Conservation (phyloP, 2,888 invertebrate genomes). For the Rhynchonema sp. region DNA sequence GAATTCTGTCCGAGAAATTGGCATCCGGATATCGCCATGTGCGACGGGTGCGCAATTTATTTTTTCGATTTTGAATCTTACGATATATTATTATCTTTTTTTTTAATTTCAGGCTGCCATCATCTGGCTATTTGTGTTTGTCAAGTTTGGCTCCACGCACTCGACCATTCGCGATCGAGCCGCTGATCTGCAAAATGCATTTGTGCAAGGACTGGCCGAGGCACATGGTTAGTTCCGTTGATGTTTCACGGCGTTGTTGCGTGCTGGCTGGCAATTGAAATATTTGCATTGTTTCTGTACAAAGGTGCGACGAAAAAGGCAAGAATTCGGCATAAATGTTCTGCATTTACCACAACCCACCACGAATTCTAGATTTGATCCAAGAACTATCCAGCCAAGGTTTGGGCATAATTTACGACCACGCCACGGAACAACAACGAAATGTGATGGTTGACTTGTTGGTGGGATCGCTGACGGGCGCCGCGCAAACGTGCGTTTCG, state of each 20-base stretch:
- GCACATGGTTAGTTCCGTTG: background rate
- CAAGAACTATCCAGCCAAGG: background rate
- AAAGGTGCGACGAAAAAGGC: too few species aligned
- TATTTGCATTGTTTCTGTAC: too few species aligned
- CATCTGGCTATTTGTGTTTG: background rate
- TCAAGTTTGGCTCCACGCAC: background rate
- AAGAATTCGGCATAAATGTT: too few species aligned
- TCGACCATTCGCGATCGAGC: background rate
- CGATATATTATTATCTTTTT: background rate
- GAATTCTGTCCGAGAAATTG: background rate
- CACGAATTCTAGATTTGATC: too few species aligned
- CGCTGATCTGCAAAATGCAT: background rate
- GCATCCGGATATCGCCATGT: background rate
- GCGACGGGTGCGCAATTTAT: background rate
- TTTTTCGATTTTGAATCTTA: too few species aligned
- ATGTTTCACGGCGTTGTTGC: too few species aligned
- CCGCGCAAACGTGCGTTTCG: background rate
- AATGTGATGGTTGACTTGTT: background rate
- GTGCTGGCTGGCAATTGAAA: too few species aligned
- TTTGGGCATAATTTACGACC: background rate
- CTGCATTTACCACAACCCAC: too few species aligned
- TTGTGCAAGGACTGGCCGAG: background rate
- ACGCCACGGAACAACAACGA: background rate
- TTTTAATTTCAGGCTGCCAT: background rate
- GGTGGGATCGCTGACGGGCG: background rate